These are phyloP conservation scores for Prosapia bicincta DNA, from an alignment of 2,888 invertebrate genomes.

Conservation along the genomic window DNA sequence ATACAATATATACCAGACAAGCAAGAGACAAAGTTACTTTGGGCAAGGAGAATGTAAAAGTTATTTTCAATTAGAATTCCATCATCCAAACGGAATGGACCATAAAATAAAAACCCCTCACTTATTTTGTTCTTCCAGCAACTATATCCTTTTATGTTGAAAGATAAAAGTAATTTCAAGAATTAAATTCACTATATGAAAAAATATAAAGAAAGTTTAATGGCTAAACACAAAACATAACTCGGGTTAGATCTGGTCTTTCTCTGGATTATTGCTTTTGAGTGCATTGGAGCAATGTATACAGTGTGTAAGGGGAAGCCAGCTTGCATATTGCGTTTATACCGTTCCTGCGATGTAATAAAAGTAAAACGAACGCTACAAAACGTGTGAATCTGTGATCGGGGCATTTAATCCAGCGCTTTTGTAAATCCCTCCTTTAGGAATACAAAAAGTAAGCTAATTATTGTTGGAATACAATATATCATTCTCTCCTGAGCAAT, in stretches of 20 bases:
- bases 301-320: neutral
- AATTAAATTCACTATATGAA: neutral
- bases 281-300: neutral
- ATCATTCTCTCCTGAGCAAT: too few relatives aligned
- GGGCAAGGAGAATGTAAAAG: too few relatives aligned
- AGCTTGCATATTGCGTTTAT: neutral
- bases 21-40: too few relatives aligned
- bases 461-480: neutral
- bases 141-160: neutral
- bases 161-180: neutral
- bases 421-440: neutral
- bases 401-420: neutral
- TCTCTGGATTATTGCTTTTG: neutral
- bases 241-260: neutral
- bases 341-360: neutral
- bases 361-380: neutral
- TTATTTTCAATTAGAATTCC: too few relatives aligned
- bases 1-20: too few relatives aligned
- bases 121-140: neutral
- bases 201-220: neutral
- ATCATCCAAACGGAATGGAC: too few relatives aligned
- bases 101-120: too few relatives aligned
- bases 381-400: neutral
- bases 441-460: neutral
- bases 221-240: neutral